Conservation (phyloP, 2,797 vertebrate species). For the Nannoperca australis region DNA sequence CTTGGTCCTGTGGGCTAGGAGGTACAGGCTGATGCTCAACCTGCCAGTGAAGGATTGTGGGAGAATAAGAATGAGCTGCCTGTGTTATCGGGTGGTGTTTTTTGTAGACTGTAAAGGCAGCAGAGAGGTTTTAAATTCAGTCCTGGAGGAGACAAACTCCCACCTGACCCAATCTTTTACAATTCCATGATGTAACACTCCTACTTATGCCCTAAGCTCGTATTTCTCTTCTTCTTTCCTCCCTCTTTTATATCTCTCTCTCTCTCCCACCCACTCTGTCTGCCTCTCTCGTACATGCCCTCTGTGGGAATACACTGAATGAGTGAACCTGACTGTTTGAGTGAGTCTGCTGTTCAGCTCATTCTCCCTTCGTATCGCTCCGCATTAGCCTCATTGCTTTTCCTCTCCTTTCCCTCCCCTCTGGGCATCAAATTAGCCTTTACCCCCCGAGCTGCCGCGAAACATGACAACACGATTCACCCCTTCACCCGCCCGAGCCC, state of each 20-base stretch:
- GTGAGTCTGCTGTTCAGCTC: conserved; percentile 46
- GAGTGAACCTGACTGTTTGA: conserved; percentile 59
- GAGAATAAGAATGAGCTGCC: conserved; percentile 61
- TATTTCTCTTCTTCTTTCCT: conserved; percentile 41
- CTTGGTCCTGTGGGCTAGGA: conserved; percentile 21
- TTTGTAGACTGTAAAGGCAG: conserved; percentile 43
- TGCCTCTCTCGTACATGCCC: conserved; percentile 38
- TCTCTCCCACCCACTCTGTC: conserved; percentile 54
- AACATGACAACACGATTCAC: conserved; percentile 68
- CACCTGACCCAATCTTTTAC: conserved; percentile 62
- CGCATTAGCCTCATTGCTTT: conserved; percentile 55
- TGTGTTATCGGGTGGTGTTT: conserved; percentile 42
- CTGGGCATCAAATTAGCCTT: conserved; percentile 65
- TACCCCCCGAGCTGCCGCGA: conserved; percentile 37
- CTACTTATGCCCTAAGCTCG: conserved; percentile 56
- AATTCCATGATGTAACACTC: conserved; percentile 66
- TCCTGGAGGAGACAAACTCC: conserved; percentile 62
- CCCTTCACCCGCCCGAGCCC: conserved; percentile 37
- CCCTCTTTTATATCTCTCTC: conserved; percentile 23
- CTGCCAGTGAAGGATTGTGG: conserved; percentile 37
- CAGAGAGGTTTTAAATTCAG: conserved; percentile 53
- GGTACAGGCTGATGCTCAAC: conserved; percentile 47
- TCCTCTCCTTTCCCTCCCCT: conserved; percentile 21
- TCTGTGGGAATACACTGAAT: conserved; percentile 60
- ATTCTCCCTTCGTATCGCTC: conserved; percentile 41